These are phyloP conservation scores for Tetanocera ferruginea DNA, from an alignment of 2,888 invertebrate genomes.

Conservation along the genomic window DNA sequence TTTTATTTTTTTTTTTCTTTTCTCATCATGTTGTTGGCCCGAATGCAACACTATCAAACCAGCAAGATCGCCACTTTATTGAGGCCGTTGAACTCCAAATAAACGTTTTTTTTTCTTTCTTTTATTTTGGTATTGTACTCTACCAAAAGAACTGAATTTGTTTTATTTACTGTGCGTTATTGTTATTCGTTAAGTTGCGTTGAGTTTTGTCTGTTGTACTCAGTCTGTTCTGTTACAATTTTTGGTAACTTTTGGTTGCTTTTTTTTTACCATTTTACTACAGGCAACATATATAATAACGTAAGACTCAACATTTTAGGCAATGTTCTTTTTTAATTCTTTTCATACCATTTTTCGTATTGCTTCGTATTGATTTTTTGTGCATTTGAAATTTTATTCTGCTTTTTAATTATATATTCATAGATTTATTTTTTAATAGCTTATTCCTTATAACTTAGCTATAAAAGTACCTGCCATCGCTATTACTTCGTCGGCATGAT, in stretches of 20 bases:
- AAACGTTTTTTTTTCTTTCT: neutral
- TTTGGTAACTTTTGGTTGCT: neutral
- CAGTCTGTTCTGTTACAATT: neutral
- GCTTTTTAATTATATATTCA: no score
- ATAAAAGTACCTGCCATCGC: no score
- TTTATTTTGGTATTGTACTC: neutral
- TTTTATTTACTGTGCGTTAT: neutral
- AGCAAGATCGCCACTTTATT: conserved; percentile 23
- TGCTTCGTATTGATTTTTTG: no score
- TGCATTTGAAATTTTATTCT: no score
- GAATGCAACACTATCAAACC: conserved; percentile 33
- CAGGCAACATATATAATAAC: neutral
- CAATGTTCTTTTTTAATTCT: no score
- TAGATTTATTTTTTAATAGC: no score
- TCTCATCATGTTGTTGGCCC: neutral
- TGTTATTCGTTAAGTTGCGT: neutral
- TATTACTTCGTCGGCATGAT: no score
- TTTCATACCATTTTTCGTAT: no score
- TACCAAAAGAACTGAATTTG: conserved; percentile 8
- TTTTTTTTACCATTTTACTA: conserved; percentile 38
- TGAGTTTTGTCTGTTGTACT: neutral
- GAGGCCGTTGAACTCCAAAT: conserved; percentile 31
- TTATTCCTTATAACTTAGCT: no score
- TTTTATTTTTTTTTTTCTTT: conserved; percentile 2
- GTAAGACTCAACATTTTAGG: neutral